Evolutionary conservation across 2,888 invertebrate genomes (phyloP).

Genomic region (Anthoptus insignis): DNA sequence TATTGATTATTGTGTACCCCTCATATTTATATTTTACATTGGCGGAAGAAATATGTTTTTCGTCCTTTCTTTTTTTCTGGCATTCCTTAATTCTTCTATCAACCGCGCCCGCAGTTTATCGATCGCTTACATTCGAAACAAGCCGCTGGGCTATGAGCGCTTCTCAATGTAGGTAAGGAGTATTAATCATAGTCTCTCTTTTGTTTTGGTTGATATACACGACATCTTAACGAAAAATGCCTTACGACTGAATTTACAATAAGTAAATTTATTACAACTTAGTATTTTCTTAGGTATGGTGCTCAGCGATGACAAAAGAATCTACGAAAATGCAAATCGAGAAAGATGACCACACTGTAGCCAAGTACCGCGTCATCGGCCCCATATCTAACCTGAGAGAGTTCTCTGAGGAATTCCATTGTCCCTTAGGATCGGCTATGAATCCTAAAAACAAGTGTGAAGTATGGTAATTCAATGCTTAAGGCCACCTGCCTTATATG

Average conservation of each 20-base stretch:
- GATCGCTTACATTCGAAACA: too few species aligned
- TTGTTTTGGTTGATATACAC: too few species aligned
- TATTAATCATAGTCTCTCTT: too few species aligned
- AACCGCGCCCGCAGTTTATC: too few species aligned
- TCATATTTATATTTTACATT: too few species aligned
- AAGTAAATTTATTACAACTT: constrained; percentile 9
- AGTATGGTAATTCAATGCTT: constrained; percentile 90
- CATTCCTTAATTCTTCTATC: too few species aligned
- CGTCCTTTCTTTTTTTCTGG: too few species aligned
- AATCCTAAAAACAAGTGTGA: constrained; percentile 95
- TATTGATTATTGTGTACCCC: too few species aligned
- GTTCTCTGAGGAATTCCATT: constrained; percentile 93
- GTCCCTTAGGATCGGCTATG: constrained; percentile 92
- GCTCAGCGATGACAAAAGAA: constrained; percentile 95
- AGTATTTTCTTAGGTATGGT: constrained; percentile 92
- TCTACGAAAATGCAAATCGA: constrained; percentile 95
- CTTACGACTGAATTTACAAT: not conserved
- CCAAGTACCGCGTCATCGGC: constrained; percentile 95
- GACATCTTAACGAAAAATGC: too few species aligned
- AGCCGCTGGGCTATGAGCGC: too few species aligned
- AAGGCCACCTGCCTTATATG: constrained; percentile 24
- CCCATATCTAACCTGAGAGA: constrained; percentile 95
- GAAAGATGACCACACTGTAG: constrained; percentile 97
- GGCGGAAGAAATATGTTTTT: too few species aligned
- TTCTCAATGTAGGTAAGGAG: too few species aligned